These are phyloP conservation scores for Bugulina stolonifera DNA, from an alignment of 2,888 invertebrate species.

Conservation along the genomic window DNA sequence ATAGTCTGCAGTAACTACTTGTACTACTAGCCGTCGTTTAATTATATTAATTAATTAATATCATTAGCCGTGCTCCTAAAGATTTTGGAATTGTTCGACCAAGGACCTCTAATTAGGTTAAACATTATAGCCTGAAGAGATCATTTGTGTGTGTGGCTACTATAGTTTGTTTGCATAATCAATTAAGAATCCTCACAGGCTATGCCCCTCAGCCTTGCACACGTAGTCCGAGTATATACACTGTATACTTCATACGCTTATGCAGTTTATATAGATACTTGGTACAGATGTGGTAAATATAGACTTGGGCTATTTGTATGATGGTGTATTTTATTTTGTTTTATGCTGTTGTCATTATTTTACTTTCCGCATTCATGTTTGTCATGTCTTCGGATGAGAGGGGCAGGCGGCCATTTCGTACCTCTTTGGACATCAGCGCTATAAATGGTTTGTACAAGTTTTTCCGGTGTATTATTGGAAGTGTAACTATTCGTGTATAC, in stretches of 20 bases:
- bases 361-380: neutral
- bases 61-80: too few relatives aligned
- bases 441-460: too few relatives aligned
- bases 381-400: neutral
- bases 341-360: neutral
- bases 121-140: neutral
- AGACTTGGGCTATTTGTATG: neutral
- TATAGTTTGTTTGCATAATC: neutral
- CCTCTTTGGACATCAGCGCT: conserved; percentile 21
- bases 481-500: too few relatives aligned
- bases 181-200: neutral
- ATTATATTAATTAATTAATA: too few relatives aligned
- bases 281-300: neutral
- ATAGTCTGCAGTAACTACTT: too few relatives aligned
- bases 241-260: neutral
- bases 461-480: too few relatives aligned
- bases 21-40: too few relatives aligned
- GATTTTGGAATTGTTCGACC: neutral
- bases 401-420: neutral
- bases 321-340: neutral
- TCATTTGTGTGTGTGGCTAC: neutral
- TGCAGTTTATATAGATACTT: neutral
- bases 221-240: neutral
- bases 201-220: neutral
- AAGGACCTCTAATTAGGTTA: neutral